Base-by-base conservation (phyloP, 2,797 vertebrate species). In the Arremon aurantiirostris region DNA sequence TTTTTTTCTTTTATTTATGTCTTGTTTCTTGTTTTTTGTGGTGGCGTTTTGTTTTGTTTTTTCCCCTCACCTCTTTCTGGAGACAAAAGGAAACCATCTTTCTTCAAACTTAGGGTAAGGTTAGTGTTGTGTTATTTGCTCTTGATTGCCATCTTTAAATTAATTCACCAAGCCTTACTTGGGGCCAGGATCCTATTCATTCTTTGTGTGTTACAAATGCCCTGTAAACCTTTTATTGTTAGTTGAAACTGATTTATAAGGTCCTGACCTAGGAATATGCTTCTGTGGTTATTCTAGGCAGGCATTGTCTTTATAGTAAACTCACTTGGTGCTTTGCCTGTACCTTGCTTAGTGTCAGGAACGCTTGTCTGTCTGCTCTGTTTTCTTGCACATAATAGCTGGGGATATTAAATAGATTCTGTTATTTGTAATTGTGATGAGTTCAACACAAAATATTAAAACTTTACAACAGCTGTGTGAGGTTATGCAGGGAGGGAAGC, bases 141-240 rank as follows among this genome's bases (percentile, higher is more conserved):
- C 44, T 79, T 41, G 39, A 66, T 66, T 90, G 47, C 41, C 22
- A 5, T 94, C 82, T 91, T 90, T 82, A 84, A 82, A 82, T 91
- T 71, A 78, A 85, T 86, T 81, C 63, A 79, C 30, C 22, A 20
- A 77, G 55, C 34, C 24, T 66, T 91, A 56, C 76, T 90, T 24
- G 23, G 34, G 55, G 37, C 76, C 63, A 60, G 65, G 63, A 44
- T 92, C 77, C 10, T 72, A 0, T 56, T 89, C 3, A 6, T 86
- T 86, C 72, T 88, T 85, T 76, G 89, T 86, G 82, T 56, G 46
- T 91, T 91, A 82, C 55, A 84, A 81, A 76, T 82, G 46, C 37
- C 34, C 24, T 77, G 2, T 86, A 91, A 94, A 83, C 69, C 69
- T 94, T 92, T 80, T 92, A 66, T 91, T 93, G 71, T 85, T 89